Base-by-base conservation (phyloP, 2,888 invertebrate genomes). In the Oscheius sp. region DNA sequence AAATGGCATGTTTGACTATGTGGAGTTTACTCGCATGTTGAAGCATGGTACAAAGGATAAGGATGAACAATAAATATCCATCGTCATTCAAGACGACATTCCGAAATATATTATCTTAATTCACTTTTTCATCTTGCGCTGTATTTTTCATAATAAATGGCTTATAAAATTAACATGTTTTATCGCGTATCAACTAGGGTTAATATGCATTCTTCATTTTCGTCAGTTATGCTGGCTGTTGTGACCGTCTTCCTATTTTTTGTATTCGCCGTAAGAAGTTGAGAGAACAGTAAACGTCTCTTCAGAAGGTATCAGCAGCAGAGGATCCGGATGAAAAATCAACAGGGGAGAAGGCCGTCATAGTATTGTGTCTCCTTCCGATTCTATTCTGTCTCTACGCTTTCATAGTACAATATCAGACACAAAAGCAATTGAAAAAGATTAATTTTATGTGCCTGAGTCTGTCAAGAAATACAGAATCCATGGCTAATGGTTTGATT, bases 31-130 rank as follows among this genome's bases (percentile, higher is more conserved):
- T 45, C 93, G 97, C 88, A 99, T 99, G 88, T 92, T 99, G 85
- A 99, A 99, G 89, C 98, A 99, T 87, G 99, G 99, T 63, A 98
- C 97, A 87, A 98, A 97, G 91, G 98, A 99, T 85, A 95, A 96
- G 90, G 96, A 97, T 90, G 96, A 97, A 69, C 72, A 72, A 27
- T 72, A 56, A 63, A 23, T 23, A 13, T 7, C 2, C 6, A 61
- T 59, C 68, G 52, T 68, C 55, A 6, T 16, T 35, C 13, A 66
- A 66, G 66, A 58, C 35, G 61, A 61, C 43, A 61, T 18, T n/a
- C 43, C 21, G 9, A 35, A 3, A 35, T 35, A 9, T 9, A 35
- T 9, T 35, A 35, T 35, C 35, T 9, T 35, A 35, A 35, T 35
- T 35, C 35, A 35, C 35, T 35, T 35, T 35, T 6, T 61, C 61